Percentiles rank a stretch among this genome's conserved stretches.
Conservation (phyloP, 2,113 vertebrate species). For the Malurus melanocephalus region DNA sequence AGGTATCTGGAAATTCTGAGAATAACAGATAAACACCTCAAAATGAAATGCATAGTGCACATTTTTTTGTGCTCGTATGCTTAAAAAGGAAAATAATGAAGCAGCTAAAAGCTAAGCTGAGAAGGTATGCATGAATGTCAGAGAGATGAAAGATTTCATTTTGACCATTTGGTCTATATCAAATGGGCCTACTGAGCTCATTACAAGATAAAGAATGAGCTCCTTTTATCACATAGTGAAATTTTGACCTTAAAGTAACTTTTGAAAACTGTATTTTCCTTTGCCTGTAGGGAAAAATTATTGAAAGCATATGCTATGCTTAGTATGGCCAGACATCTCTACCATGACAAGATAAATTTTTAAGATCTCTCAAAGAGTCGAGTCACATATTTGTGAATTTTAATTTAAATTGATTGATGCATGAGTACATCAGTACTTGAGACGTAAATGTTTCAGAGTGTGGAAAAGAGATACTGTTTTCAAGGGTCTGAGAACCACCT, state of each 20-base stretch:
- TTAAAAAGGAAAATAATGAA: background rate
- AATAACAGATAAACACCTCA: background rate
- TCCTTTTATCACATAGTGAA: background rate
- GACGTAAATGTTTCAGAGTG: background rate
- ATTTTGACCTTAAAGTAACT: background rate
- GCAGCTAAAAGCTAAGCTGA: background rate
- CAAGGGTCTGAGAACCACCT: background rate
- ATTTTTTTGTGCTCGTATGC: background rate
- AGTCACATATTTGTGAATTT: background rate
- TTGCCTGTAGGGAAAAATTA: background rate
- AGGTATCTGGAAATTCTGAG: background rate
- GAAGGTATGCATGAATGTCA: background rate
- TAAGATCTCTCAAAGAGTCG: background rate
- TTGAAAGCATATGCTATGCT: background rate
- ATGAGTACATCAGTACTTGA: background rate
- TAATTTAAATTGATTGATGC: background rate
- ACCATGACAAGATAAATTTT: background rate
- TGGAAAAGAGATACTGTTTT: background rate
- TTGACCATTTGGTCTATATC: background rate
- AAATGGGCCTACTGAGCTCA: background rate
- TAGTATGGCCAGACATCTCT: background rate
- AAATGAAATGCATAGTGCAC: background rate
- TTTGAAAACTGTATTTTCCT: background rate
- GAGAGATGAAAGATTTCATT: conserved; percentile 16
- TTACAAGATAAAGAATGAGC: background rate